Evolutionary conservation across 2,113 vertebrate genomes (phyloP).

Genomic region (Alectura lathami): DNA sequence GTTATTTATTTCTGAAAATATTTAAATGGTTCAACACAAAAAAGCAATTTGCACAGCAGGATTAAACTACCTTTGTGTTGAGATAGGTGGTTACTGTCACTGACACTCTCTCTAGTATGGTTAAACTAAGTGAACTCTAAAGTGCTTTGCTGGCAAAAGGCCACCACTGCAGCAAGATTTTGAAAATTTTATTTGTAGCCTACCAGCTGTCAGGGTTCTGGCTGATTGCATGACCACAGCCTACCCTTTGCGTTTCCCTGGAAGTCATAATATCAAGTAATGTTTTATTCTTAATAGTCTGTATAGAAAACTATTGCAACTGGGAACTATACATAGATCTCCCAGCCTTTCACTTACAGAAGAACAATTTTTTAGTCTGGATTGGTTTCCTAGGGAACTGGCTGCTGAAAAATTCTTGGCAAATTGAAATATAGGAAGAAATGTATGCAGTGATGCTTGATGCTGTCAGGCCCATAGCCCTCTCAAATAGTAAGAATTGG

Average conservation of each 20-base stretch:
- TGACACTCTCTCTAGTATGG: neutral
- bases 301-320: neutral
- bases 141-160: conserved; percentile 29
- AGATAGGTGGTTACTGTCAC: neutral
- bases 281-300: neutral
- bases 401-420: neutral
- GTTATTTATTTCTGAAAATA: neutral
- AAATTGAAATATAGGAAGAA: neutral
- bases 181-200: neutral
- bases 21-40: neutral
- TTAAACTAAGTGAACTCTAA: neutral
- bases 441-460: neutral
- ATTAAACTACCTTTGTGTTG: neutral
- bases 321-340: neutral
- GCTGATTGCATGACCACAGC: neutral
- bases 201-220: neutral
- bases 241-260: neutral
- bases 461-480: neutral
- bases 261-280: neutral
- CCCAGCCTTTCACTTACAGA: neutral
- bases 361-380: neutral
- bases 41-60: neutral
- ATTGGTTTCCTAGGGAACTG: neutral
- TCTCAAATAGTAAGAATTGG: neutral
- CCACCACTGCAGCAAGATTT: neutral